Evolutionary conservation across 1,140 invertebrate species (phyloP).

Genomic region (Chrysomallon squamiferum): DNA sequence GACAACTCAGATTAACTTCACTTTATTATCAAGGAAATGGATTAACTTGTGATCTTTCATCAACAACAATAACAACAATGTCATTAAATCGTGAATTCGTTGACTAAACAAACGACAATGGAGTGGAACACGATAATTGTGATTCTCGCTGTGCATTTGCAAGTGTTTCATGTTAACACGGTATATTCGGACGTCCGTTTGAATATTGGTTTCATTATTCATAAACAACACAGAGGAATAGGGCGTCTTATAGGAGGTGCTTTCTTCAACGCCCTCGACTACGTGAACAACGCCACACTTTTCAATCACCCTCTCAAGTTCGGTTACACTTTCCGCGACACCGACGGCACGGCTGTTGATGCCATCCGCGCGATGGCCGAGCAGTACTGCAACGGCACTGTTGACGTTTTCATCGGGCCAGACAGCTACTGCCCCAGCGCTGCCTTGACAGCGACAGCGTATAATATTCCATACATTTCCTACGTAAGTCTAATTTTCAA

Average conservation of each 20-base stretch:
- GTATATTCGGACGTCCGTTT: too few relatives aligned
- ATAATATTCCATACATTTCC: not conserved
- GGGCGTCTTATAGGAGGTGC: not conserved
- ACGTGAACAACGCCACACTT: not conserved
- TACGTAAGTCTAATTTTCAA: not conserved
- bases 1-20: too few relatives aligned
- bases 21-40: too few relatives aligned
- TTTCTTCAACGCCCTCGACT: not conserved
- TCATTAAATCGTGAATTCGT: too few relatives aligned
- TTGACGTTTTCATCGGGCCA: not conserved
- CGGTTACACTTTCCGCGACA: not conserved
- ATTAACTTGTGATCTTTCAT: too few relatives aligned
- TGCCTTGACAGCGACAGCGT: not conserved
- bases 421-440: not conserved
- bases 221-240: too few relatives aligned
- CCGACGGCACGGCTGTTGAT: not conserved
- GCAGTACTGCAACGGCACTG: not conserved
- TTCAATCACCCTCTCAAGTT: not conserved
- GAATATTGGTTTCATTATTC: too few relatives aligned
- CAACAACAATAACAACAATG: too few relatives aligned
- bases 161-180: too few relatives aligned
- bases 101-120: too few relatives aligned
- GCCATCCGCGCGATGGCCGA: not conserved
- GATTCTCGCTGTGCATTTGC: too few relatives aligned
- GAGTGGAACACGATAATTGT: too few relatives aligned